Evolutionary conservation across 1,140 invertebrate species (phyloP).

Genomic region (Piezodorus guildinii): DNA sequence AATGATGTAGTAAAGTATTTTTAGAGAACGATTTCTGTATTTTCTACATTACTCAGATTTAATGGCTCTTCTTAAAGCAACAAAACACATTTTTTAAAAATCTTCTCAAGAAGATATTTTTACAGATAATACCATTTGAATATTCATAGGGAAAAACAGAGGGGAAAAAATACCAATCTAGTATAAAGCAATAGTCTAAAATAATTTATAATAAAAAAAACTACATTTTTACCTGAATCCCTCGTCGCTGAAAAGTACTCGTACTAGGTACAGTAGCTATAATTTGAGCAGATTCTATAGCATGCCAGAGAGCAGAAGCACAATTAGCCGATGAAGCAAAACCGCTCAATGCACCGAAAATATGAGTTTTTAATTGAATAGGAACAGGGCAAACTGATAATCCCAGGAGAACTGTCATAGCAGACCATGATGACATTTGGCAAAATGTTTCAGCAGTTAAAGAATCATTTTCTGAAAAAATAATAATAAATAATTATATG

Average conservation of each 20-base stretch:
- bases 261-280: conserved; percentile 53
- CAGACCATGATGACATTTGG: conserved; percentile 76
- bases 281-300: conserved; percentile 75
- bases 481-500: background rate
- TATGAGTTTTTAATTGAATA: conserved; percentile 59
- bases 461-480: conserved; percentile 48
- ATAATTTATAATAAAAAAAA: too few species aligned
- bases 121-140: too few species aligned
- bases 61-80: too few species aligned
- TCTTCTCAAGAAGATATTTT: too few species aligned
- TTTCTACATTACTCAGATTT: too few species aligned
- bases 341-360: conserved; percentile 62
- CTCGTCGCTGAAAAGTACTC: conserved; percentile 50
- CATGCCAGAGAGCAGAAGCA: conserved; percentile 71
- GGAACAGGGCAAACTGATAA: conserved; percentile 77
- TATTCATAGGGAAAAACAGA: too few species aligned
- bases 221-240: conserved; percentile 41
- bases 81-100: too few species aligned
- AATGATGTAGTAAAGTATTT: too few species aligned
- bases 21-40: too few species aligned
- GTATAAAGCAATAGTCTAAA: background rate
- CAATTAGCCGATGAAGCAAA: conserved; percentile 60
- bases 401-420: conserved; percentile 63
- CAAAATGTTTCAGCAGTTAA: conserved; percentile 65
- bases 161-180: too few species aligned